Evolutionary conservation across 1,140 invertebrate species (phyloP).

Genomic region (Lucilia sericata): DNA sequence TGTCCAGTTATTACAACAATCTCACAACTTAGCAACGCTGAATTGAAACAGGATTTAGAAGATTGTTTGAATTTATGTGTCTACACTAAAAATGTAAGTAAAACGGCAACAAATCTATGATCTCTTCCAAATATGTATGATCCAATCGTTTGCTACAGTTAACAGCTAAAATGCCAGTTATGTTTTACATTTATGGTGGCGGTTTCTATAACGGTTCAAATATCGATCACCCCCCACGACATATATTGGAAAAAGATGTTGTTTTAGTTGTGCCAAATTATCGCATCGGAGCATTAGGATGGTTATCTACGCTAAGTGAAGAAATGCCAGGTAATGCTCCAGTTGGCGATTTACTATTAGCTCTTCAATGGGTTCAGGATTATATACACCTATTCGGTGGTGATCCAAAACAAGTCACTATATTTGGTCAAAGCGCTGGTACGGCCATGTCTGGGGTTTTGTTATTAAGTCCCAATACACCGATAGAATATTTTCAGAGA

Average conservation of each 20-base stretch:
- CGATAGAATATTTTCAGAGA: slow-evolving; percentile 53
- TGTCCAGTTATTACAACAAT: slow-evolving; percentile 63
- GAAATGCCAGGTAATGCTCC: slow-evolving; percentile 62
- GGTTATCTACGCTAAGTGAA: slow-evolving; percentile 67
- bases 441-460: slow-evolving; percentile 58
- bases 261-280: slow-evolving; percentile 86
- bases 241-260: slow-evolving; percentile 80
- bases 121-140: neutral
- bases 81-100: slow-evolving; percentile 64
- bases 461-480: slow-evolving; percentile 59
- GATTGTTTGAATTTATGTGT: slow-evolving; percentile 64
- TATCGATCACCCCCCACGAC: slow-evolving; percentile 77
- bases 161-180: slow-evolving; percentile 56
- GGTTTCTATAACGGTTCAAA: slow-evolving; percentile 65
- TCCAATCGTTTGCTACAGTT: slow-evolving; percentile 50
- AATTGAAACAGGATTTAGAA: slow-evolving; percentile 57
- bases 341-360: slow-evolving; percentile 62
- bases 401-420: slow-evolving; percentile 70
- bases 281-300: slow-evolving; percentile 74
- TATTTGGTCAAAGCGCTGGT: slow-evolving; percentile 64
- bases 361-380: slow-evolving; percentile 73
- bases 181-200: slow-evolving; percentile 67
- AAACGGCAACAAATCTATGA: neutral
- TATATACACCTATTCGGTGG: slow-evolving; percentile 78
- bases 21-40: slow-evolving; percentile 41